Conservation (phyloP, 2,888 invertebrate genomes). For the Thera obeliscata region DNA sequence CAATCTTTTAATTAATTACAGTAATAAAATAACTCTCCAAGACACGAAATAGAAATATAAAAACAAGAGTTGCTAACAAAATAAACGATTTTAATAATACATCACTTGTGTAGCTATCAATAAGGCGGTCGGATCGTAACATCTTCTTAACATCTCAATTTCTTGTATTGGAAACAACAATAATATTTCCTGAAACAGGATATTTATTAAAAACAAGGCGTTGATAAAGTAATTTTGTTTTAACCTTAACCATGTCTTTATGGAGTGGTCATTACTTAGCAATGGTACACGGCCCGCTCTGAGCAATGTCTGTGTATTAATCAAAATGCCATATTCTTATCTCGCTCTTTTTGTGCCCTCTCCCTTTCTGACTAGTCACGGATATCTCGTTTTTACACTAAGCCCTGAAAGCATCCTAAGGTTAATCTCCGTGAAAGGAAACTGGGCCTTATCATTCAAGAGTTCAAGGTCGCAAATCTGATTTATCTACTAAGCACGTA, state of each 20-base stretch:
- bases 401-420: slow-evolving; percentile 55
- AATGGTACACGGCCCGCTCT: slow-evolving; percentile 83
- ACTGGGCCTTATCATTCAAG: slow-evolving; percentile 42
- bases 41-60: slow-evolving; percentile 53
- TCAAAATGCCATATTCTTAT: slow-evolving; percentile 82
- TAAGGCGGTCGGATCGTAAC: slow-evolving; percentile 79
- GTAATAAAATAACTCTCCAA: slow-evolving; percentile 60
- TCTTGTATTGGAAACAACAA: slow-evolving; percentile 83
- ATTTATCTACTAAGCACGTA: slow-evolving; percentile 39
- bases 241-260: slow-evolving; percentile 85
- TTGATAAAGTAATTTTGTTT: slow-evolving; percentile 85
- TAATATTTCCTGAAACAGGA: slow-evolving; percentile 85
- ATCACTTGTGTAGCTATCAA: slow-evolving; percentile 81
- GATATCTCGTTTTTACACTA: slow-evolving; percentile 74
- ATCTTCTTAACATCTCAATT: slow-evolving; percentile 81
- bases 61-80: slow-evolving; percentile 59
- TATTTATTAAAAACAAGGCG: slow-evolving; percentile 85
- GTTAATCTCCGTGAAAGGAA: slow-evolving; percentile 43
- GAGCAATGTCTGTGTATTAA: slow-evolving; percentile 84
- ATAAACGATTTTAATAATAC: slow-evolving; percentile 75
- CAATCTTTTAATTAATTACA: slow-evolving; percentile 58
- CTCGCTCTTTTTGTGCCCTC: slow-evolving; percentile 67
- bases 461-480: slow-evolving; percentile 40
- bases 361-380: slow-evolving; percentile 75
- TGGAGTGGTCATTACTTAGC: slow-evolving; percentile 85